phyloP scores from a whole-genome alignment of 2,797 vertebrate species.

The Austrolebias charrua region DNA sequence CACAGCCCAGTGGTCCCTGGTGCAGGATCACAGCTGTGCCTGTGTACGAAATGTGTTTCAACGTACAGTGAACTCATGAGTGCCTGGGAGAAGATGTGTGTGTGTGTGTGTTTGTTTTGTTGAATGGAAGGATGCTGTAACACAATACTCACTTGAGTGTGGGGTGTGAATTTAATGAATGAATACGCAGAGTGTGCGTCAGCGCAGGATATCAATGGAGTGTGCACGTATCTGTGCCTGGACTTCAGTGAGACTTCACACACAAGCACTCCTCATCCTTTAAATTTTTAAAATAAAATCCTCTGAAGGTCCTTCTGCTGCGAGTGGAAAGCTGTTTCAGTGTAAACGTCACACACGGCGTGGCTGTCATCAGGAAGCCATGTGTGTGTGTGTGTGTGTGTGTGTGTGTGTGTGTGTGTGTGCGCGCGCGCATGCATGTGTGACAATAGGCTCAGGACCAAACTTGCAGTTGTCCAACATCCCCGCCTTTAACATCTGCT shows the following conservation, averaged over 20 bases:
- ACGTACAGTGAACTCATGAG: slow-evolving; percentile 73
- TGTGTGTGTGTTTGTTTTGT: slow-evolving; percentile 33
- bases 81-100: slow-evolving; percentile 55
- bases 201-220: slow-evolving; percentile 50
- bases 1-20: slow-evolving; percentile 77
- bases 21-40: slow-evolving; percentile 80
- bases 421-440: slow-evolving; percentile 16
- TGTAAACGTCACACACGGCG: slow-evolving; percentile 74
- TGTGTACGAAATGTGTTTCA: slow-evolving; percentile 73
- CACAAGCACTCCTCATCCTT: slow-evolving; percentile 3
- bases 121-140: slow-evolving; percentile 78
- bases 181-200: slow-evolving; percentile 60
- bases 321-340: slow-evolving; percentile 49
- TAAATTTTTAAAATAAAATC: neutral
- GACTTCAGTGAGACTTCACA: slow-evolving; percentile 32
- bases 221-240: slow-evolving; percentile 31
- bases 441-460: slow-evolving; percentile 74
- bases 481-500: slow-evolving; percentile 65
- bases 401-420: too few relatives aligned
- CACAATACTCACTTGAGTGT: slow-evolving; percentile 65
- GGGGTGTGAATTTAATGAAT: slow-evolving; percentile 78
- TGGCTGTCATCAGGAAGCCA: slow-evolving; percentile 76
- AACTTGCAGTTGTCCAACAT: slow-evolving; percentile 62
- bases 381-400: slow-evolving; percentile 60
- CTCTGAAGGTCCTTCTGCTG: slow-evolving; percentile 22